Evolutionary conservation across 53 echinoderm and acorn worm species (phyloP), one percentile per base, ranked within the genome.

Genomic region (Stichopus horrens): DNA sequence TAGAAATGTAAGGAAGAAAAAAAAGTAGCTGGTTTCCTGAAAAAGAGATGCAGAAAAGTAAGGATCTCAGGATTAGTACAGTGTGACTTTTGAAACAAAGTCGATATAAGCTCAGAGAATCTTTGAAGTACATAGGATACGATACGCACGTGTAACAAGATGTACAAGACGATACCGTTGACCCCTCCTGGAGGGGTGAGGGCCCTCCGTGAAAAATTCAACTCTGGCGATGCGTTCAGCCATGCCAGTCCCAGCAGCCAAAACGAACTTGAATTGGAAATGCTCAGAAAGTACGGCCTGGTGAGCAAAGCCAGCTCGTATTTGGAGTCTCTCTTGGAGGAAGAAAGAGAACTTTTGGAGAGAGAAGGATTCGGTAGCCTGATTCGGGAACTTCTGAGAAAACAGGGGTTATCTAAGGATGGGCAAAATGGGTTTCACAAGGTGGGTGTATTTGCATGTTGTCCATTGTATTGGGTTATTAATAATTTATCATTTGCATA

Each of bases 331-430:
- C 85, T 85, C 10, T 67, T 85, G 52, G 52, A 85, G 9, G 85
- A 85, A 16, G 68, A 85, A 21, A 63, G 52, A 52, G 85, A 85
- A 52, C 52, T 85, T 51, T 52, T 85, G 52, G 85, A 85, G 16
- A 85, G 85, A 59, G 85, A 85, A 7, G 85, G 85, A 8, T 16
- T 85, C 22, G 85, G 85, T 18, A 85, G 85, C 37, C 58, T 85
- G 18, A 85, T 85, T 4, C 60, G 85, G 52, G 85, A 85, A 67
- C 58, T 85, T 14, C 7, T 85, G 13, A 85, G 52, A 14, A 85
- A 67, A 18, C 23, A n/a, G 85, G 66, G 23, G 23, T 13, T 76
- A 76, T 11, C 11, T 67, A 52, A 11, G 52, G 77, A 76, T 21
- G 77, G 77, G 16, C 14, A 1, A 13, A 71, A 71, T 71, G 71